Evolutionary conservation across 2,113 vertebrate genomes (phyloP).

Genomic region (Daubentonia madagascariensis): DNA sequence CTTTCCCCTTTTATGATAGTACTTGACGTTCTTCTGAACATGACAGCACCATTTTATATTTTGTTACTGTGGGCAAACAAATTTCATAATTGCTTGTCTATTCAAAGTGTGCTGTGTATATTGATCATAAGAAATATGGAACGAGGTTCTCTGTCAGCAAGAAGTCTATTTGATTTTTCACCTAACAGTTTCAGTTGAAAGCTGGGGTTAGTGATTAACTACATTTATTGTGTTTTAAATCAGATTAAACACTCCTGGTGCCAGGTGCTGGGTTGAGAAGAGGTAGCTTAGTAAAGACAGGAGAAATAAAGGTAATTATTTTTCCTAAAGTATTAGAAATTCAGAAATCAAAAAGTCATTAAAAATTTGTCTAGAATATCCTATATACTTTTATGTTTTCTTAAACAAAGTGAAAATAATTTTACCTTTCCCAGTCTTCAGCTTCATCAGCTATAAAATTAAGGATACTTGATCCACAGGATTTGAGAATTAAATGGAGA

Average conservation of each 20-base stretch:
- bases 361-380: neutral
- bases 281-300: neutral
- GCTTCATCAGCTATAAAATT: neutral
- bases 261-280: constrained; percentile 38
- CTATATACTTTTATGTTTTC: neutral
- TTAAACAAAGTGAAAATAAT: neutral
- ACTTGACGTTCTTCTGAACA: neutral
- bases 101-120: neutral
- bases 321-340: constrained; percentile 28
- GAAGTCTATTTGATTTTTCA: constrained; percentile 42
- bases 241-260: constrained; percentile 37
- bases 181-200: constrained; percentile 12
- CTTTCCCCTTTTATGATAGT: neutral
- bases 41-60: neutral
- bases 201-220: constrained; percentile 58
- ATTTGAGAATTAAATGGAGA: neutral
- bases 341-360: neutral
- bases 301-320: neutral
- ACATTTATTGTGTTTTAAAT: constrained; percentile 47
- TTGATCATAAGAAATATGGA: neutral
- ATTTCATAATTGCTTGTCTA: neutral
- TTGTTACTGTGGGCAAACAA: neutral
- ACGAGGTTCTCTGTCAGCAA: neutral
- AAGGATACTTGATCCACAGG: neutral
- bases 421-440: neutral